Evolutionary conservation across 2,797 vertebrate genomes (phyloP).

Genomic region (Astyanax mexicanus): DNA sequence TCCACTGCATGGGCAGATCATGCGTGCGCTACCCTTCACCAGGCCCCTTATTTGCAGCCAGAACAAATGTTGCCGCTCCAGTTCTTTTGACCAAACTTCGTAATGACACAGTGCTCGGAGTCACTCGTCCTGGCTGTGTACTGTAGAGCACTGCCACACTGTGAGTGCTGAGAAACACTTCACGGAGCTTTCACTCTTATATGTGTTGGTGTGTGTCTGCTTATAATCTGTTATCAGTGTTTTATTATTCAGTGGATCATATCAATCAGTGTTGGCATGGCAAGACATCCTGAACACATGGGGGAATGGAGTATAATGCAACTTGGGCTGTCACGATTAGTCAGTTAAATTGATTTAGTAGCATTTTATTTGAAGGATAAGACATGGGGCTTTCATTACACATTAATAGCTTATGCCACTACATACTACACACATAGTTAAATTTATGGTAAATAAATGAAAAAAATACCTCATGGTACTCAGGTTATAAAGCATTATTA

Average conservation of each 20-base stretch:
- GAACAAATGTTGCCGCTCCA: slow-evolving; percentile 49
- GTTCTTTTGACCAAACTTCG: slow-evolving; percentile 57
- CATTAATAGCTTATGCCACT: too few relatives aligned
- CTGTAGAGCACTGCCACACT: neutral
- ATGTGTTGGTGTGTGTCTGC: too few relatives aligned
- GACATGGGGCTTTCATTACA: too few relatives aligned
- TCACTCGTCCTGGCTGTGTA: slow-evolving; percentile 51
- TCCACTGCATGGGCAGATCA: slow-evolving; percentile 65
- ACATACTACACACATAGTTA: too few relatives aligned
- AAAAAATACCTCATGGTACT: too few relatives aligned
- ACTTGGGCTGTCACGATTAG: neutral
- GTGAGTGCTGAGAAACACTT: neutral
- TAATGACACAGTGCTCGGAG: slow-evolving; percentile 63
- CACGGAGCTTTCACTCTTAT: slow-evolving; percentile 12
- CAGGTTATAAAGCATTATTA: too few relatives aligned
- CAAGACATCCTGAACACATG: too few relatives aligned
- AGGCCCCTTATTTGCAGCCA: slow-evolving; percentile 54
- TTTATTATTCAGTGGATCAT: neutral
- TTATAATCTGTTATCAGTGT: neutral
- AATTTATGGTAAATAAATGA: too few relatives aligned
- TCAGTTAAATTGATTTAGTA: neutral
- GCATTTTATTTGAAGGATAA: too few relatives aligned
- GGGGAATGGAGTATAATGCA: too few relatives aligned
- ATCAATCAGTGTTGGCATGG: neutral
- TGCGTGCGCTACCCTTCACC: slow-evolving; percentile 53